Percentiles rank a stretch among this genome's conserved stretches.
Evolutionary conservation across 2,888 invertebrate species (phyloP).

Genomic region (Psylliodes chrysocephalus): DNA sequence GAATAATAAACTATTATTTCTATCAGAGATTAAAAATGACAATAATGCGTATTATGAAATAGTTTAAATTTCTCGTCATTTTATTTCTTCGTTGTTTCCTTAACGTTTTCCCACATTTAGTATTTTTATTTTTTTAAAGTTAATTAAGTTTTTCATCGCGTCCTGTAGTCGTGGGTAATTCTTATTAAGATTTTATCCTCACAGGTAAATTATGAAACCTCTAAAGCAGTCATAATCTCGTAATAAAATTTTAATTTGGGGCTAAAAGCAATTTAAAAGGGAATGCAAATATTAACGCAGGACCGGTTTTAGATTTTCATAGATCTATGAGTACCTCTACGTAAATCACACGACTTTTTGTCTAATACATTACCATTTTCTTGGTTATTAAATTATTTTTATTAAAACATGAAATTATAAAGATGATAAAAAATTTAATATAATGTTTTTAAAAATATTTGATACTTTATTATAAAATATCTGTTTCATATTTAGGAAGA

Average conservation of each 20-base stretch:
- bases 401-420: background rate
- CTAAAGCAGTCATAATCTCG: slow-evolving; percentile 45
- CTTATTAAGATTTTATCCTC: slow-evolving; percentile 1
- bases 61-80: too few relatives aligned
- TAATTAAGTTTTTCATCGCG: slow-evolving; percentile 8
- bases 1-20: too few relatives aligned
- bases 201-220: slow-evolving; percentile 13
- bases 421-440: too few relatives aligned
- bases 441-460: too few relatives aligned
- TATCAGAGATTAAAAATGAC: too few relatives aligned
- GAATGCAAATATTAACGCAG: slow-evolving; percentile 41
- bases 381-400: background rate
- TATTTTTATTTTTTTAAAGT: background rate
- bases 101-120: background rate
- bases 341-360: too few relatives aligned
- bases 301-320: background rate
- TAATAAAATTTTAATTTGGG: slow-evolving; percentile 49
- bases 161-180: background rate
- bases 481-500: too few relatives aligned
- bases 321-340: background rate
- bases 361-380: too few relatives aligned
- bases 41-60: too few relatives aligned
- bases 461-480: too few relatives aligned
- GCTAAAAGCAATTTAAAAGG: slow-evolving; percentile 47
- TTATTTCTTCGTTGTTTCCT: too few relatives aligned